These are phyloP conservation scores for Gobio occitaniae DNA, from an alignment of 2,797 vertebrate species.

Conservation along the genomic window DNA sequence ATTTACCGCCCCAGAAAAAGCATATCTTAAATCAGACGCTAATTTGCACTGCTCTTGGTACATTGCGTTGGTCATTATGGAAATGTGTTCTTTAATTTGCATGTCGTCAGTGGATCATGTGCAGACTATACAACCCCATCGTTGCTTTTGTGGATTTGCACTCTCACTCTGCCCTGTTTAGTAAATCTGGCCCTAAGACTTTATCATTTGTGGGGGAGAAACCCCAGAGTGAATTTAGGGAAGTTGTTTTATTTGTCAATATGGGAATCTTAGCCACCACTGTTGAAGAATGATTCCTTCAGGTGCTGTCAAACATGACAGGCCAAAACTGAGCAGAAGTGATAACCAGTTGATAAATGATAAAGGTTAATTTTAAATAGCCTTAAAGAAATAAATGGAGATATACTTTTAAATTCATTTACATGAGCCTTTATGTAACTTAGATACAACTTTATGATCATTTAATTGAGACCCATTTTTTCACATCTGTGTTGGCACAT, in stretches of 20 bases:
- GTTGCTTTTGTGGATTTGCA: too few relatives aligned
- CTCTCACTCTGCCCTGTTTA: too few relatives aligned
- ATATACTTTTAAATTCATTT: background rate
- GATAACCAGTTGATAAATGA: background rate
- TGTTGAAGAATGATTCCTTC: background rate
- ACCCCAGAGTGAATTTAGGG: background rate
- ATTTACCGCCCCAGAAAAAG: too few relatives aligned
- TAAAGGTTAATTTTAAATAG: background rate
- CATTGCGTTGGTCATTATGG: too few relatives aligned
- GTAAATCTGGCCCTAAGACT: background rate
- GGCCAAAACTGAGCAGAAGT: background rate
- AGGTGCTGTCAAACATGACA: background rate
- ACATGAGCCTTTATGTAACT: background rate
- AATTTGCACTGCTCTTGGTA: too few relatives aligned
- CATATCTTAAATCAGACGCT: too few relatives aligned
- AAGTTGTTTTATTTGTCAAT: background rate
- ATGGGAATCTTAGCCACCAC: background rate
- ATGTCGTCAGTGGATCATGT: too few relatives aligned
- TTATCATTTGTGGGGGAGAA: background rate
- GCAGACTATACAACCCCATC: too few relatives aligned
- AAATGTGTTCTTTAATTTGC: too few relatives aligned
- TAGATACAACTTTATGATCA: background rate
- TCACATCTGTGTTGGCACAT: background rate
- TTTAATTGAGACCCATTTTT: constrained; percentile 13
- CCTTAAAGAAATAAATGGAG: background rate